Conservation (phyloP, 2,797 vertebrate species). For the Enteromius fasciolatus region DNA sequence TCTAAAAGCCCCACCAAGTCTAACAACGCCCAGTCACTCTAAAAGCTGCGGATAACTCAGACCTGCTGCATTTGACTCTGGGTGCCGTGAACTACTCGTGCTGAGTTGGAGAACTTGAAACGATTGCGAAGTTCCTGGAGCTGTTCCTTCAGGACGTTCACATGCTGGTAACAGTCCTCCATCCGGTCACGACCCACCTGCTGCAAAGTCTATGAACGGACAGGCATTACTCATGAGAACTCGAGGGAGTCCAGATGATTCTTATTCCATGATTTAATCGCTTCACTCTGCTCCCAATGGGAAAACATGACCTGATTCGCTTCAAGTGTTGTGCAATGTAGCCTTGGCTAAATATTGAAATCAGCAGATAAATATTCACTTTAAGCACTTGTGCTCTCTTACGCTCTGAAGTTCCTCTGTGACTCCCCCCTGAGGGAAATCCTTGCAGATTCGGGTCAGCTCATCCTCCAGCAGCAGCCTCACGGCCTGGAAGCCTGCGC, state of each 20-base stretch:
- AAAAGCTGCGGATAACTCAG: neutral
- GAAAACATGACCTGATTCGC: conserved; percentile 1
- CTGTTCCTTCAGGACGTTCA: conserved; percentile 77
- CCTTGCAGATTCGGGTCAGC: conserved; percentile 63
- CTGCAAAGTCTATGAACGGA: conserved; percentile 67
- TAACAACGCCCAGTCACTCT: neutral
- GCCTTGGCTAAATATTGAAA: conserved; percentile 9
- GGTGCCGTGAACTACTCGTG: conserved; percentile 79
- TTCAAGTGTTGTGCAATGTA: conserved; percentile 2
- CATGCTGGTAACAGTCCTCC: conserved; percentile 80
- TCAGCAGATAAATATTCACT: conserved; percentile 23
- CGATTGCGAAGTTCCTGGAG: conserved; percentile 80
- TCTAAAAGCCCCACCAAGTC: conserved; percentile 7
- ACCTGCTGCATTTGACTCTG: conserved; percentile 85
- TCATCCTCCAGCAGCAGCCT: conserved; percentile 61
- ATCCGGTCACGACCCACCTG: conserved; percentile 75
- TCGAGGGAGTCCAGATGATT: neutral
- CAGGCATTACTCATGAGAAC: conserved; percentile 6
- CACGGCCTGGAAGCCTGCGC: conserved; percentile 73
- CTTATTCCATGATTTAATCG: conserved; percentile 19
- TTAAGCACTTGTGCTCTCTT: conserved; percentile 18
- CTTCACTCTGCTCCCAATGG: neutral
- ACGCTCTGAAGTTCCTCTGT: conserved; percentile 66
- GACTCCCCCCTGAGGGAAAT: conserved; percentile 50
- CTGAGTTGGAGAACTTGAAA: conserved; percentile 79